Base-by-base conservation (phyloP, 2,888 invertebrate species). In the Ceriagrion tenellum region DNA sequence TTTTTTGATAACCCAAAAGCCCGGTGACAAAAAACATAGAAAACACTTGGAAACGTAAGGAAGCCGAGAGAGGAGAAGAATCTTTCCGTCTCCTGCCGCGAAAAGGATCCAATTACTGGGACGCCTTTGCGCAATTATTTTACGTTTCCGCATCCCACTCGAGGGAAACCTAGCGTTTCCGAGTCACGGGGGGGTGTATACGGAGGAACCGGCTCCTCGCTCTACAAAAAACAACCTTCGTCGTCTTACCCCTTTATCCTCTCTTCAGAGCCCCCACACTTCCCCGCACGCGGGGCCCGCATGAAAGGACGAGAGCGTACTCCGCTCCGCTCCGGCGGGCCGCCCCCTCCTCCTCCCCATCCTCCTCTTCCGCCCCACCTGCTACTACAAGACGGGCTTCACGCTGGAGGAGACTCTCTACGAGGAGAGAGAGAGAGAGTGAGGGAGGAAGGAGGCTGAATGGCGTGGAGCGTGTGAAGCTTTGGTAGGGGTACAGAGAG, bases 51-150 rank as follows among this genome's bases (percentile, higher is more conserved):
- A 81, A 81, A 81, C 10, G 0, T 18, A 35, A 30, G 81, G 81
- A 26, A 81, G 81, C 35, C 81, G 81, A 69, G 69, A n/a, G 69
- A 20, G 59, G 59, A 59, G 59, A 12, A 59, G 35, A 81, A 81
- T 18, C 81, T 35, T 81, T 35, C 81, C 35, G 81, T 81, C 81
- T 81, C 35, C 35, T 35, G 13, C 81, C 26, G 81, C 81, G 35
- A 81, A 81, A 56, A 81, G 81, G 81, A 81, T 81, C 81, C 81
- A 81, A 81, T 81, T 81, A 81, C 59, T 81, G 81, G 81, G 81
- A 81, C 81, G 81, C 81, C 81, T 81, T 81, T 26, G 81, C 81
- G 81, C 81, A 81, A 81, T 35, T 81, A 81, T 81, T 81, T 81
- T 81, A 81, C 81, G 81, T 81, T 81, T 35, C 81, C 30, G 81